Percentiles rank a stretch among this genome's conserved stretches.
Evolutionary conservation across 2,113 vertebrate genomes (phyloP).

Genomic region (Leucopsar rothschildi): DNA sequence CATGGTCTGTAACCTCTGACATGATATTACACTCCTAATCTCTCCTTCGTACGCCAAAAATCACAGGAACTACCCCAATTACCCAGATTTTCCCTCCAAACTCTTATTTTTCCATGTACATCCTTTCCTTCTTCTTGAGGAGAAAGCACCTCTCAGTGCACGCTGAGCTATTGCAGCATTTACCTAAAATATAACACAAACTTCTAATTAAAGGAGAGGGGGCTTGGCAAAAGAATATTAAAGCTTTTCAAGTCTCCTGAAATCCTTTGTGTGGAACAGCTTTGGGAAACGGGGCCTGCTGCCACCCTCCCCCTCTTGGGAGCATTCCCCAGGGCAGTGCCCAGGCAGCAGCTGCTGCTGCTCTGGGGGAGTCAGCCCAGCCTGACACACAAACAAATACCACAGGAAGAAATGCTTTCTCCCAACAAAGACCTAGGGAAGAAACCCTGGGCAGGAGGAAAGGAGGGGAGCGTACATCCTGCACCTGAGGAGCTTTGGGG

Average conservation of each 20-base stretch:
- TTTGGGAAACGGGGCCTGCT: conserved; percentile 3
- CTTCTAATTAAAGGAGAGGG: neutral
- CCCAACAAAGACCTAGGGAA: conserved; percentile 31
- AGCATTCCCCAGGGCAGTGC: conserved; percentile 53
- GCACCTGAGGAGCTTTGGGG: neutral
- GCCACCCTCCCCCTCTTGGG: conserved; percentile 32
- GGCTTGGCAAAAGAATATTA: neutral
- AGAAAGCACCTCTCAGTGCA: neutral
- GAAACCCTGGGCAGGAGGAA: neutral
- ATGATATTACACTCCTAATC: neutral
- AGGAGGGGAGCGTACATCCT: neutral
- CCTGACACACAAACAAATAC: conserved; percentile 43
- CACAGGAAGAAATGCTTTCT: conserved; percentile 37
- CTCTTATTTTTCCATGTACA: rapidly evolving
- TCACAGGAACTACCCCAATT: neutral
- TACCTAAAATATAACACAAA: neutral
- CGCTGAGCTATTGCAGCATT: neutral
- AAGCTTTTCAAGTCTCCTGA: neutral
- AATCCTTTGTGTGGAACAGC: conserved; percentile 34
- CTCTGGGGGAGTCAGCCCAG: conserved; percentile 26
- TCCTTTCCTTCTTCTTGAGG: neutral
- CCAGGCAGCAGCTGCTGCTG: conserved; percentile 49
- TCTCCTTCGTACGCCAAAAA: neutral
- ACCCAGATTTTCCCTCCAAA: neutral
- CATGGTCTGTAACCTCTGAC: rapidly evolving